Evolutionary conservation across 1,140 invertebrate species (phyloP).

Genomic region (Drosophila sproati): DNA sequence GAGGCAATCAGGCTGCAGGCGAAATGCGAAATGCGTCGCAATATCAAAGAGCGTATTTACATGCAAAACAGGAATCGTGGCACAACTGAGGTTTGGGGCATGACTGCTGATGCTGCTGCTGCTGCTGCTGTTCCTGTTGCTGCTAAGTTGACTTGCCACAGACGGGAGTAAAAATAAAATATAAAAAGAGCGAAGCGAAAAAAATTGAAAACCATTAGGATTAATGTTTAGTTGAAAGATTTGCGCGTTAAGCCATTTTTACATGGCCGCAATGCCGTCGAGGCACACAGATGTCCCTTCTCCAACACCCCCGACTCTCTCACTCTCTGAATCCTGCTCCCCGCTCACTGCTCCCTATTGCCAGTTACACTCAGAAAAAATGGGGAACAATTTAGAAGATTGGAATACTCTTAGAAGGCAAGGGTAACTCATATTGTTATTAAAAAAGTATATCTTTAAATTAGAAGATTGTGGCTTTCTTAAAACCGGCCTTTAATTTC

Average conservation of each 20-base stretch:
- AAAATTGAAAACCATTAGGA: conserved; percentile 83
- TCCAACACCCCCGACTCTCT: not conserved
- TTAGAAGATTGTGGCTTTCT: too few relatives aligned
- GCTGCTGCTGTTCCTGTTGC: not conserved
- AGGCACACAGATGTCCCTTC: conserved; percentile 22
- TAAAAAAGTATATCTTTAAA: too few relatives aligned
- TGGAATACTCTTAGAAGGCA: too few relatives aligned
- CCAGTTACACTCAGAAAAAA: too few relatives aligned
- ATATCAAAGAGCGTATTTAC: conserved; percentile 83
- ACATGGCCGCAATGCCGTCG: conserved; percentile 66
- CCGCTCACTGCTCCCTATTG: too few relatives aligned
- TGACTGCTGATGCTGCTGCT: not conserved
- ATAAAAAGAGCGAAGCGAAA: conserved; percentile 10
- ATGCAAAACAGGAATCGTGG: conserved; percentile 70
- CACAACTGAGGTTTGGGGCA: not conserved
- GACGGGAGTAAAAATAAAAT: conserved; percentile 39
- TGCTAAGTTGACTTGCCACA: conserved; percentile 74
- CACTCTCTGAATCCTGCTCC: not conserved
- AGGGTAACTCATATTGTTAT: too few relatives aligned
- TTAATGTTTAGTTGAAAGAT: conserved; percentile 83
- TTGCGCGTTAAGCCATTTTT: conserved; percentile 82
- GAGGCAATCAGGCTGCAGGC: conserved; percentile 80
- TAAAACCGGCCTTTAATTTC: too few relatives aligned
- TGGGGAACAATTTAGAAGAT: too few relatives aligned
- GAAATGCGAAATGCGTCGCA: conserved; percentile 66